Percentiles rank a stretch among this genome's conserved stretches.
Evolutionary conservation across 2,113 vertebrate genomes (phyloP).

Genomic region (Holacanthus passer): DNA sequence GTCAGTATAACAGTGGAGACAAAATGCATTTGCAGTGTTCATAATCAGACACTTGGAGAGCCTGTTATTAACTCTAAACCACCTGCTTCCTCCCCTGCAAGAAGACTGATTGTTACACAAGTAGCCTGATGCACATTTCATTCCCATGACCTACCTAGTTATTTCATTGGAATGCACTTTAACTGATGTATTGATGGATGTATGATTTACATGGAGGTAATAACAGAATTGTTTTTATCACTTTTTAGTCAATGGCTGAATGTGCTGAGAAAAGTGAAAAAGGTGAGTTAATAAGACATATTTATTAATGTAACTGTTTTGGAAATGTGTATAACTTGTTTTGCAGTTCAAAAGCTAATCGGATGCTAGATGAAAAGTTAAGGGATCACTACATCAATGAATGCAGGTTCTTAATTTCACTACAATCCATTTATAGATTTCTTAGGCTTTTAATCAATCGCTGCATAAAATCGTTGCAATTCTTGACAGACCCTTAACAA

Average conservation of each 20-base stretch:
- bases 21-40: no score
- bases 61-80: no score
- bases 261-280: constrained; percentile 84
- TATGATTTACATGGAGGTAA: neutral
- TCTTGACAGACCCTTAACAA: neutral
- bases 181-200: neutral
- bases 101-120: no score
- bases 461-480: neutral
- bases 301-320: neutral
- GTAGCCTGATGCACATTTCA: neutral
- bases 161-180: neutral
- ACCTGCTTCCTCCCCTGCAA: no score
- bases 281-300: constrained; percentile 68
- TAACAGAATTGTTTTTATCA: constrained; percentile 1
- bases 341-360: no score
- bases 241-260: constrained; percentile 85
- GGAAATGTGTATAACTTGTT: neutral
- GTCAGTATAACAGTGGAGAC: no score
- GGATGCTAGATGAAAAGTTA: no score
- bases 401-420: no score
- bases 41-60: no score
- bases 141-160: neutral
- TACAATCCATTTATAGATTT: no score
- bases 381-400: no score
- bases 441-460: neutral